Evolutionary conservation across 2,888 invertebrate species (phyloP).

Genomic region (Cephus spinipes): DNA sequence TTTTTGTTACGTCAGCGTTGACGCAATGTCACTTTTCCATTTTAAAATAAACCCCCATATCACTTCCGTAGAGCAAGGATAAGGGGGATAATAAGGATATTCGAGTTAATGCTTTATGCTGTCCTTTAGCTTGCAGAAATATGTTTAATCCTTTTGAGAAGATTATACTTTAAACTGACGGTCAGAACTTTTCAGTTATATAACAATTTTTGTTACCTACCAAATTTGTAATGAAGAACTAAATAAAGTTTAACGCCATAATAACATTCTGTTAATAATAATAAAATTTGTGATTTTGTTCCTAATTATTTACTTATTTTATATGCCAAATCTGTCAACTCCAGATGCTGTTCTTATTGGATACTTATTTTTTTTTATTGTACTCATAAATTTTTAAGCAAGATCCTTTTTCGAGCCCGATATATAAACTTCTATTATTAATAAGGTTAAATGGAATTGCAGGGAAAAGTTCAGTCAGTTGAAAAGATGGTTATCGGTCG

Average conservation of each 20-base stretch:
- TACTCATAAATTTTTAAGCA: not conserved
- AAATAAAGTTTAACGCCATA: not conserved
- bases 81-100: not conserved
- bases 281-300: not conserved
- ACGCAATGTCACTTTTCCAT: not conserved
- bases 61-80: not conserved
- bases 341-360: not conserved
- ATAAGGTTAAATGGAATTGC: not conserved
- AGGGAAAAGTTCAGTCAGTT: not conserved
- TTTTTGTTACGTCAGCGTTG: not conserved
- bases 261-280: not conserved
- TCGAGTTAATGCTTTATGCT: not conserved
- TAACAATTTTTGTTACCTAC: not conserved
- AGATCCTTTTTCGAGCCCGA: not conserved
- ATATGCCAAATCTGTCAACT: not conserved
- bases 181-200: not conserved
- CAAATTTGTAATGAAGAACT: too few relatives aligned
- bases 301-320: not conserved
- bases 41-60: constrained; percentile 42
- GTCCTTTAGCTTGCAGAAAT: not conserved
- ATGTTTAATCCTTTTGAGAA: not conserved
- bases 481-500: not conserved
- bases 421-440: not conserved
- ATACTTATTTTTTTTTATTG: not conserved
- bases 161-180: not conserved